Evolutionary conservation across 2,888 invertebrate genomes (phyloP), one percentile per base, ranked within the genome.

Genomic region (Chydorus sphaericus): DNA sequence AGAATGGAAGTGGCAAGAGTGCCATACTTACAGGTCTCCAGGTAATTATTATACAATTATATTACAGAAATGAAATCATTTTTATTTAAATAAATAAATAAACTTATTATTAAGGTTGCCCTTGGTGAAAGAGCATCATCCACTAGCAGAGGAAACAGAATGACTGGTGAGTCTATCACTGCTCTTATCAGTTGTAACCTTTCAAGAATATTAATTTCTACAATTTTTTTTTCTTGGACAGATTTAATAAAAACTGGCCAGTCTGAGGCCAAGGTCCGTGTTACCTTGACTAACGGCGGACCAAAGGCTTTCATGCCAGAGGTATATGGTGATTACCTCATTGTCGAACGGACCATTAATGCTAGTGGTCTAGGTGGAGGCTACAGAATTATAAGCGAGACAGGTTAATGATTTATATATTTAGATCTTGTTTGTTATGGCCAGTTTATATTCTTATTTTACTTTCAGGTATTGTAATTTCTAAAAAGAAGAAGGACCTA

Each of bases 1-100:
- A 78, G 48, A 89, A 52, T 52, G 89, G 90, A 7, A 87, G 93
- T 73, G 97, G 97, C 0, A 97, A 97, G 74, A 93, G 93, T 75
- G 94, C 96, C 5, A 81, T 96, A 62, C 74, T 96, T 59, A 85
- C 91, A 14, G 93, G n/a, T 1, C n/a, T n/a, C n/a, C n/a, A n/a
- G n/a, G n/a, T n/a, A n/a, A n/a, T n/a, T n/a, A n/a, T n/a, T n/a
- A n/a, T n/a, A n/a, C n/a, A n/a, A n/a, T n/a, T n/a, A n/a, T n/a
- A n/a, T n/a, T n/a, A n/a, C n/a, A n/a, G n/a, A n/a, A n/a, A n/a
- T n/a, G n/a, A n/a, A n/a, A n/a, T n/a, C n/a, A n/a, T n/a, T n/a
- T n/a, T n/a, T n/a, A n/a, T n/a, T n/a, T n/a, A n/a, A n/a, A n/a
- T n/a, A n/a, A n/a, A n/a, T n/a, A n/a, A n/a, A n/a, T n/a, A n/a